A percentile compares a stretch with the other conserved stretches of the same genome.
Conservation (phyloP, 2,113 vertebrate species). For the Ophiodon elongatus region DNA sequence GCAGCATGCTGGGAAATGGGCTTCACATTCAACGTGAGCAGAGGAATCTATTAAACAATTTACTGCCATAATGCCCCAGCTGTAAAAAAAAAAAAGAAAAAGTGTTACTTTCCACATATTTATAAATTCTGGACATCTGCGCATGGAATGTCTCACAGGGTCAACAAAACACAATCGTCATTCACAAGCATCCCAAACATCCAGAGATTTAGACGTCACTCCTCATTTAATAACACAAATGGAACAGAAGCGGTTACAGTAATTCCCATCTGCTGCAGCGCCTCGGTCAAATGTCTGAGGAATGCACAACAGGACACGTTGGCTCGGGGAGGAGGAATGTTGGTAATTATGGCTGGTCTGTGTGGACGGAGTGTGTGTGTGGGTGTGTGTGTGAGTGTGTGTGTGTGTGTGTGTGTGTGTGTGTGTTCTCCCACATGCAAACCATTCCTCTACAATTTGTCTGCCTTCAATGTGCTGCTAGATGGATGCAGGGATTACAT, state of each 20-base stretch:
- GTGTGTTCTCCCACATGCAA: neutral
- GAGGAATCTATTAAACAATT: slow-evolving; percentile 25
- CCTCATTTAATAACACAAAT: slow-evolving; percentile 62
- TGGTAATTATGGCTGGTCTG: slow-evolving; percentile 60
- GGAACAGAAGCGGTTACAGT: slow-evolving; percentile 43
- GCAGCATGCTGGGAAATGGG: slow-evolving; percentile 31
- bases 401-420: slow-evolving; percentile 35
- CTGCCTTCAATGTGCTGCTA: slow-evolving; percentile 29
- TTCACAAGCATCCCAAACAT: slow-evolving; percentile 39
- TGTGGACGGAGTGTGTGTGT: slow-evolving; percentile 16
- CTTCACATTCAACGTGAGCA: neutral
- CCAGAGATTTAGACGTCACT: slow-evolving; percentile 40
- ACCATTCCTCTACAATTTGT: slow-evolving; percentile 39
- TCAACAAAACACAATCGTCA: slow-evolving; percentile 20
- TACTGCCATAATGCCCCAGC: slow-evolving; percentile 13
- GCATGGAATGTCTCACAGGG: neutral
- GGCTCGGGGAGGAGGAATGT: slow-evolving; percentile 70
- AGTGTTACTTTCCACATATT: slow-evolving; percentile 43
- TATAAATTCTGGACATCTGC: slow-evolving; percentile 6
- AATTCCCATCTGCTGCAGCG: slow-evolving; percentile 60
- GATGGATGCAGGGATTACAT: slow-evolving; percentile 71
- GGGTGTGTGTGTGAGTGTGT: slow-evolving; percentile 23
- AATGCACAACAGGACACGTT: slow-evolving; percentile 66
- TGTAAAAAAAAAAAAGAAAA: neutral
- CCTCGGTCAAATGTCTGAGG: slow-evolving; percentile 64